Evolutionary conservation across 2,797 vertebrate genomes (phyloP).

Genomic region (Glyptemys insculpta): DNA sequence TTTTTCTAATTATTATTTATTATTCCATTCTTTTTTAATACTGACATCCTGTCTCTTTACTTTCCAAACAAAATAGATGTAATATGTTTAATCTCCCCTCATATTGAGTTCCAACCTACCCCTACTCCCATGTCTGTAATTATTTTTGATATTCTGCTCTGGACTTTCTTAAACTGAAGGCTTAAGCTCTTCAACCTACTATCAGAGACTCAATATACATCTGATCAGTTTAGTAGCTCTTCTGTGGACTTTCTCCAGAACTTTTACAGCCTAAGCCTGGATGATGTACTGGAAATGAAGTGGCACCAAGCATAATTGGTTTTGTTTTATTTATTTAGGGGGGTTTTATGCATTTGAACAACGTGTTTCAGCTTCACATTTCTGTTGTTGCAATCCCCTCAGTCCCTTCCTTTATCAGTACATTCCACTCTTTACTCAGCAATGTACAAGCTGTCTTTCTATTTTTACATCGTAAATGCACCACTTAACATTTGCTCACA

Average conservation of each 20-base stretch:
- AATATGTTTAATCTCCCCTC: constrained; percentile 60
- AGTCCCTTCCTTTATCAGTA: background rate
- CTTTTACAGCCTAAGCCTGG: constrained; percentile 11
- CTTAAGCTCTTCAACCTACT: constrained; percentile 47
- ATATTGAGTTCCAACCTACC: constrained; percentile 5
- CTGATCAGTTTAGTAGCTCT: constrained; percentile 23
- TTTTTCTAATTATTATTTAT: constrained; percentile 47
- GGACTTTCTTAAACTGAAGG: constrained; percentile 55
- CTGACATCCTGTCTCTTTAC: constrained; percentile 52
- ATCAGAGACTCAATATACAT: constrained; percentile 42
- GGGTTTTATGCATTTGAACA: background rate
- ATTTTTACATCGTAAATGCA: constrained; percentile 30
- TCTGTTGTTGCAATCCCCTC: background rate
- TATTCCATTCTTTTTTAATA: constrained; percentile 62
- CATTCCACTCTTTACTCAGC: constrained; percentile 11
- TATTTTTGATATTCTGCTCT: constrained; percentile 66
- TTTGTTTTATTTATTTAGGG: background rate
- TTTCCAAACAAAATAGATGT: constrained; percentile 59
- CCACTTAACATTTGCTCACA: constrained; percentile 35
- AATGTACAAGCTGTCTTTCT: background rate
- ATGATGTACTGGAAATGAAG: background rate
- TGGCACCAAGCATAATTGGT: background rate
- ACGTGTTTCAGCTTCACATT: rapidly evolving
- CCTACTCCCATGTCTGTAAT: constrained; percentile 68
- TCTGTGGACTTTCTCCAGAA: constrained; percentile 53